These are phyloP conservation scores for Ivindomyrus marchei DNA, from an alignment of 2,113 vertebrate species.

Conservation along the genomic window DNA sequence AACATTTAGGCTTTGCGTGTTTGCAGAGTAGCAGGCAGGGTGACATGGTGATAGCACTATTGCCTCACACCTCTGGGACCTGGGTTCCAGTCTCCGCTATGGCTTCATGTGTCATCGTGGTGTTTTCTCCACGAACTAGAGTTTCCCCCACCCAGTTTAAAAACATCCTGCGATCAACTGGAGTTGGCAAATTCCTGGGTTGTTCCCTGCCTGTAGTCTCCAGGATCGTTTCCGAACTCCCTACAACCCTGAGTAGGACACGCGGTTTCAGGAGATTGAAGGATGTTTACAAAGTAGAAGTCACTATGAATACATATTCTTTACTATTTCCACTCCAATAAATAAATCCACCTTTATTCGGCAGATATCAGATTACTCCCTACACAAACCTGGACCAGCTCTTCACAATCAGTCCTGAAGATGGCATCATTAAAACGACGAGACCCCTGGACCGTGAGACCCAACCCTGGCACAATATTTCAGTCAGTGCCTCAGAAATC, in stretches of 20 bases:
- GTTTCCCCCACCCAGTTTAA: neutral
- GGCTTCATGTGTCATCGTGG: neutral
- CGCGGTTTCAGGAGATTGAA: neutral
- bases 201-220: neutral
- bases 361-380: constrained; percentile 88
- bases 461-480: constrained; percentile 90
- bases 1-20: neutral
- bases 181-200: neutral
- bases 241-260: too few species aligned
- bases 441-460: constrained; percentile 86
- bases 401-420: constrained; percentile 80
- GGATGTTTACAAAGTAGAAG: neutral
- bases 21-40: neutral
- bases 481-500: constrained; percentile 83
- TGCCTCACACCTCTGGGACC: neutral
- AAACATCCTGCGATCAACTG: neutral
- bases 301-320: neutral
- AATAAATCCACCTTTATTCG: constrained; percentile 31
- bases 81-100: neutral
- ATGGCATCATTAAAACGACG: constrained; percentile 84
- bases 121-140: neutral
- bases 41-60: neutral
- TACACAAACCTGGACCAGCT: constrained; percentile 92
- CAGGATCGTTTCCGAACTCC: too few species aligned
- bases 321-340: neutral